Conservation (phyloP, 1,140 invertebrate species). For the Aphaenogaster rudis region DNA sequence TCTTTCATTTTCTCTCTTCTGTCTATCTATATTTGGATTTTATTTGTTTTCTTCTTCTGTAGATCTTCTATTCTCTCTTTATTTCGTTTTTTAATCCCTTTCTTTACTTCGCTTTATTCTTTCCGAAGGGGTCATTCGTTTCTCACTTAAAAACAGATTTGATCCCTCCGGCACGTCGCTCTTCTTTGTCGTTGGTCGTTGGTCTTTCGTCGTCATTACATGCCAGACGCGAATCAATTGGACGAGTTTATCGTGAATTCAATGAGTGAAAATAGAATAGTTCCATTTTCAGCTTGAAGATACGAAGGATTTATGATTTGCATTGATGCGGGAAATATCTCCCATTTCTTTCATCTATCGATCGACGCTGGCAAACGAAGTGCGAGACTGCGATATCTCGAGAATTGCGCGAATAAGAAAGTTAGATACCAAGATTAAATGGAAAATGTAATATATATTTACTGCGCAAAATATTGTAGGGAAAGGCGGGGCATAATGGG, state of each 20-base stretch:
- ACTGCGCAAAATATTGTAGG: not conserved
- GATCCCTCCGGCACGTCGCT: constrained; percentile 37
- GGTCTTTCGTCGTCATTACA: constrained; percentile 36
- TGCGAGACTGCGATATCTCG: not conserved
- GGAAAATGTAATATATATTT: constrained; percentile 9
- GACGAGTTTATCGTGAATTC: constrained; percentile 59
- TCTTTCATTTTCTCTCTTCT: not conserved
- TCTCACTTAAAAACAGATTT: constrained; percentile 64
- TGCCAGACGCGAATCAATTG: constrained; percentile 4
- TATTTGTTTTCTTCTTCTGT: not conserved
- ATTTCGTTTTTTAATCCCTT: not conserved
- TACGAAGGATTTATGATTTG: constrained; percentile 59
- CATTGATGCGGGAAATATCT: constrained; percentile 16
- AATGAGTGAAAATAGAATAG: constrained; percentile 55
- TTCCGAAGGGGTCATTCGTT: constrained; percentile 24
- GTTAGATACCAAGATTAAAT: not conserved
- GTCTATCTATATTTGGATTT: constrained; percentile 15
- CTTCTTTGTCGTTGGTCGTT: not conserved
- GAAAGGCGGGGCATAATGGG: too few relatives aligned
- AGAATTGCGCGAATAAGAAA: not conserved
- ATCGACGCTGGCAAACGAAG: constrained; percentile 8
- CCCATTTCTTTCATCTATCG: not conserved
- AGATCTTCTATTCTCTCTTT: not conserved
- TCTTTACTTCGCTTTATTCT: constrained; percentile 6
- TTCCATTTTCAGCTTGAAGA: constrained; percentile 55